phyloP scores from a whole-genome alignment of 2,888 invertebrate genomes.

The Amphipyra tragopoginis region DNA sequence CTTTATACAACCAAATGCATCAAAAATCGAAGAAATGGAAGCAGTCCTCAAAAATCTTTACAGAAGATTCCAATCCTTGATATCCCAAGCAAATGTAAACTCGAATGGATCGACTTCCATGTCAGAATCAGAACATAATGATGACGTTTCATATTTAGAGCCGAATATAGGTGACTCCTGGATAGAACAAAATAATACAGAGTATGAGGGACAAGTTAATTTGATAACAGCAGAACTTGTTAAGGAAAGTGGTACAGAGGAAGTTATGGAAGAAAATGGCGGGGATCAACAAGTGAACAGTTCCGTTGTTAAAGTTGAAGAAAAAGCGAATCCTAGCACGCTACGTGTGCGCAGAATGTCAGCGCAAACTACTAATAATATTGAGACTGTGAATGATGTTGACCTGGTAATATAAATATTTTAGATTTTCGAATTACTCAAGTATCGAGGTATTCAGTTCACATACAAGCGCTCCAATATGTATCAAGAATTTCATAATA shows the following conservation, averaged over 20 bases:
- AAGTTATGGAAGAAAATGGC: conserved; percentile 28
- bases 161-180: conserved; percentile 46
- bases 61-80: conserved; percentile 60
- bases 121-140: conserved; percentile 55
- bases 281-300: conserved; percentile 17
- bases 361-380: conserved; percentile 74
- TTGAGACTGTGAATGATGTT: conserved; percentile 49
- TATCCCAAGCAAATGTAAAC: conserved; percentile 51
- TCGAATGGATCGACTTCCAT: conserved; percentile 38
- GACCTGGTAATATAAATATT: conserved; percentile 67
- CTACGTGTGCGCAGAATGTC: conserved; percentile 73
- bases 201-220: conserved; percentile 10
- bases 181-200: conserved; percentile 37
- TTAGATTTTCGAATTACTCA: too few relatives aligned
- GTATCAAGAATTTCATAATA: too few relatives aligned
- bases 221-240: neutral
- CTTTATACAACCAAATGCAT: conserved; percentile 42
- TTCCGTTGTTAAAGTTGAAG: conserved; percentile 47
- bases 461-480: too few relatives aligned
- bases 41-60: conserved; percentile 63
- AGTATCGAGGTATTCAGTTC: too few relatives aligned
- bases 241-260: conserved; percentile 27
- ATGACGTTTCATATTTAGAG: conserved; percentile 34
- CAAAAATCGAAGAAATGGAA: conserved; percentile 69
- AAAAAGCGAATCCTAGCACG: conserved; percentile 48